Evolutionary conservation across 2,888 invertebrate genomes (phyloP).

Genomic region (Panopea generosa): DNA sequence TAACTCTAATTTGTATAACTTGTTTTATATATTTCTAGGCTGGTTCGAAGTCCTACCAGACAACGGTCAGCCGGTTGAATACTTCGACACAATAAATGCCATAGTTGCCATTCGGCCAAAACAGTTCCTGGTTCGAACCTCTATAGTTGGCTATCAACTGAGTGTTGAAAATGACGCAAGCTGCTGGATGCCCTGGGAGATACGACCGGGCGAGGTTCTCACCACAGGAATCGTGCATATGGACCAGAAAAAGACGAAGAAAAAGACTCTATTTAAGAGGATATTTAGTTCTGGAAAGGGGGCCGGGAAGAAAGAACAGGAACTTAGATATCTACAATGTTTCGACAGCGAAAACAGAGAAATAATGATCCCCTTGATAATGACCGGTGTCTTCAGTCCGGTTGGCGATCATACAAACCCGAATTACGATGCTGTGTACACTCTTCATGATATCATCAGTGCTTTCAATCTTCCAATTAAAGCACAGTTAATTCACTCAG

Average conservation of each 20-base stretch:
- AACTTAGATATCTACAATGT: conserved; percentile 81
- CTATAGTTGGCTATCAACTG: conserved; percentile 78
- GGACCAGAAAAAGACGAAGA: conserved; percentile 78
- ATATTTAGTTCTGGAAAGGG: conserved; percentile 71
- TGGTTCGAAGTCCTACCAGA: conserved; percentile 81
- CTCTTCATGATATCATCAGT: conserved; percentile 77
- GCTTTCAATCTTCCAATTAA: conserved; percentile 78
- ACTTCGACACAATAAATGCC: conserved; percentile 79
- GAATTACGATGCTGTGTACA: conserved; percentile 81
- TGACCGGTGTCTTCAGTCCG: conserved; percentile 81
- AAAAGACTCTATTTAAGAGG: conserved; percentile 75
- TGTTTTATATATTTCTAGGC: no score
- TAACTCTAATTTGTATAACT: no score
- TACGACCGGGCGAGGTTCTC: conserved; percentile 76
- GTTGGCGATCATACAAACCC: conserved; percentile 74
- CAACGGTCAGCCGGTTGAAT: conserved; percentile 80
- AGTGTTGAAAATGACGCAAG: conserved; percentile 71
- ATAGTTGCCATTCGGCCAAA: conserved; percentile 76
- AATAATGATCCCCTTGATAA: conserved; percentile 81
- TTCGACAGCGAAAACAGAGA: conserved; percentile 75
- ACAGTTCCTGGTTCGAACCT: conserved; percentile 78
- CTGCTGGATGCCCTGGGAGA: conserved; percentile 78
- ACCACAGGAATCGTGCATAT: conserved; percentile 78
- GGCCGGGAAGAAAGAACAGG: conserved; percentile 73
- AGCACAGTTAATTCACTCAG: conserved; percentile 76